A percentile compares a stretch with the other conserved stretches of the same genome.
Evolutionary conservation across 2,888 invertebrate genomes (phyloP).

Genomic region (Himalopsyche tibetana): DNA sequence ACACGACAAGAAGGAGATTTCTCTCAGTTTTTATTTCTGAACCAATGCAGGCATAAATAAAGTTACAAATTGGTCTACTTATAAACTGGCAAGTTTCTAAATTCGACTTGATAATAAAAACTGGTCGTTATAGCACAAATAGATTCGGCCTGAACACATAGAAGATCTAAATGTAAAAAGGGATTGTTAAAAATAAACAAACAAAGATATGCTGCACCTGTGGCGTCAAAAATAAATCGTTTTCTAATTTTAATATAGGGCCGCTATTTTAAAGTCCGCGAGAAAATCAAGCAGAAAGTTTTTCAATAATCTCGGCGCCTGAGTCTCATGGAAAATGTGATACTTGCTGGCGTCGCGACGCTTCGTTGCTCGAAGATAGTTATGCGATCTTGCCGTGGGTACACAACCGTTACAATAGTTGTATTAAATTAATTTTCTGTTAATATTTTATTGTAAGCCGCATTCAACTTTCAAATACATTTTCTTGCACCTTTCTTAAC

Average conservation of each 20-base stretch:
- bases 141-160: not conserved
- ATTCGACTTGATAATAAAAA: conserved; percentile 11
- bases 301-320: not conserved
- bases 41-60: not conserved
- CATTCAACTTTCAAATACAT: too few relatives aligned
- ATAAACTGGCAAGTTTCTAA: conserved; percentile 4
- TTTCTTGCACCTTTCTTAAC: too few relatives aligned
- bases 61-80: conserved; percentile 8
- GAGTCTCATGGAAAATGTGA: not conserved
- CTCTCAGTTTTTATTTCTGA: not conserved
- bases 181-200: conserved; percentile 21
- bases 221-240: conserved; percentile 7
- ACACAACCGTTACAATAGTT: not conserved
- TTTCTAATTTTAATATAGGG: conserved; percentile 30
- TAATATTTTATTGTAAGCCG: too few relatives aligned
- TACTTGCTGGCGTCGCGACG: conserved; percentile 21
- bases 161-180: not conserved
- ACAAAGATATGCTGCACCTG: conserved; percentile 31
- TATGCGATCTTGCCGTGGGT: not conserved
- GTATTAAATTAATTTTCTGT: too few relatives aligned
- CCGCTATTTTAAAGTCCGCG: not conserved
- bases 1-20: not conserved
- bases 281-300: not conserved
- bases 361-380: not conserved
- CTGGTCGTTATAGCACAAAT: not conserved